Evolutionary conservation across 2,113 vertebrate species (phyloP), one percentile per base, ranked within the genome.

Genomic region (Leptocoma aspasia): DNA sequence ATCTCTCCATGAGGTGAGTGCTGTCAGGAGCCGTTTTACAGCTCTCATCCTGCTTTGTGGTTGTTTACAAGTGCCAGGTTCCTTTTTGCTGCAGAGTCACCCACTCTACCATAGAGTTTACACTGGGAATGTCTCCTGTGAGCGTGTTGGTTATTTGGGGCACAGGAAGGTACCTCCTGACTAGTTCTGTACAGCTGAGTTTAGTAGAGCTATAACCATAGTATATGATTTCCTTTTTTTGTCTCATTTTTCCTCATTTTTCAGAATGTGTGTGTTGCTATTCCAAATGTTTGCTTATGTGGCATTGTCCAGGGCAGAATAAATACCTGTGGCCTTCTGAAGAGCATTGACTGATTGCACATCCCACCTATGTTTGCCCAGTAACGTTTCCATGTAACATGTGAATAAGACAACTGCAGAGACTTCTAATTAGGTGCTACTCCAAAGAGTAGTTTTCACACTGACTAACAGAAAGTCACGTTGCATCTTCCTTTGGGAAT

Each of bases 1-100:
- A 39, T 72, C 15, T 60, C 53, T 69, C 86, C 37, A 21, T 78
- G 49, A 95, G 65, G 42, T 37, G 33, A 76, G 47, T 76, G 70
- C 59, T 91, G 73, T 95, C 89, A 96, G 91, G 63, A 95, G 35
- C 53, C 66, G 26, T 87, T 87, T 94, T 87, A 85, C 52, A 76
- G 61, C 53, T 91, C 70, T 82, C 53, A 73, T 89, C 63, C 26
- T 68, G 27, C 68, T 82, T 82, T 82, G 52, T 77, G 54, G 42
- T 89, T 50, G 85, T 81, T 92, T 83, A 78, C 1, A 4, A 71
- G 72, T 75, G 49, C n/a, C 61, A 72, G 69, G 16, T 79, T 79
- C 65, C 28, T 53, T 84, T 80, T 79, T 4, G 4, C 44, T 39
- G 33, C 53, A 73, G 49, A 80, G 50, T 72, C 57, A 82, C 22